Percentiles rank a stretch among this genome's conserved stretches.
These are phyloP conservation scores for Antheraea pernyi DNA, from an alignment of 1,140 invertebrate species.

Conservation along the genomic window DNA sequence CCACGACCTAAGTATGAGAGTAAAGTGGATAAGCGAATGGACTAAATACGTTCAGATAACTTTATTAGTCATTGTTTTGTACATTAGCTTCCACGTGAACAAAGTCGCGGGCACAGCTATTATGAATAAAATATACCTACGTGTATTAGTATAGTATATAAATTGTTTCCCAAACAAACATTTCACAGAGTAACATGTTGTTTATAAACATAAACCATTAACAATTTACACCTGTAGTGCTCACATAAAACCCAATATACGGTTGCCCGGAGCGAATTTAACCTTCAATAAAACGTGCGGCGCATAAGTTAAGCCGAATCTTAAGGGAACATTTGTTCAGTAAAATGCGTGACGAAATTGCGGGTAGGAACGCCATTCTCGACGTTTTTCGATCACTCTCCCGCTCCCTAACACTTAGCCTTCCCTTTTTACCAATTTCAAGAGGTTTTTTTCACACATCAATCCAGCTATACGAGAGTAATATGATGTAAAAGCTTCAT, in stretches of 20 bases:
- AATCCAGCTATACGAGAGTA: slow-evolving; percentile 59
- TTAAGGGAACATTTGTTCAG: slow-evolving; percentile 70
- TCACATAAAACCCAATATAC: slow-evolving; percentile 51
- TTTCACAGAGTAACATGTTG: not conserved
- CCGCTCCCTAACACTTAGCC: slow-evolving; percentile 60
- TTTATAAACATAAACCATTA: slow-evolving; percentile 5
- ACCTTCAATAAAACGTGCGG: slow-evolving; percentile 68
- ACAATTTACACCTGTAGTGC: slow-evolving; percentile 41
- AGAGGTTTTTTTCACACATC: slow-evolving; percentile 66
- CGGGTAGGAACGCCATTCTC: slow-evolving; percentile 47
- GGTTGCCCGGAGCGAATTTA: slow-evolving; percentile 42
- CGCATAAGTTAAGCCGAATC: slow-evolving; percentile 63
- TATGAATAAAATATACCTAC: no score
- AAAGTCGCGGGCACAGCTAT: no score
- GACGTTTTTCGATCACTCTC: slow-evolving; percentile 59
- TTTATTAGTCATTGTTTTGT: no score
- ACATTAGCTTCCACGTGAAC: no score
- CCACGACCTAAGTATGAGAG: no score
- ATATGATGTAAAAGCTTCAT: slow-evolving; percentile 48
- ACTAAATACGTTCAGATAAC: no score
- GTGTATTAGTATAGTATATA: no score
- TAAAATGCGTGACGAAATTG: slow-evolving; percentile 72
- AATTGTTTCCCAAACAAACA: not conserved
- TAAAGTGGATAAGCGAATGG: no score
- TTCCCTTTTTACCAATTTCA: slow-evolving; percentile 75